These are phyloP conservation scores for Buphagus erythrorhynchus DNA, from an alignment of 2,797 vertebrate species.

Conservation along the genomic window DNA sequence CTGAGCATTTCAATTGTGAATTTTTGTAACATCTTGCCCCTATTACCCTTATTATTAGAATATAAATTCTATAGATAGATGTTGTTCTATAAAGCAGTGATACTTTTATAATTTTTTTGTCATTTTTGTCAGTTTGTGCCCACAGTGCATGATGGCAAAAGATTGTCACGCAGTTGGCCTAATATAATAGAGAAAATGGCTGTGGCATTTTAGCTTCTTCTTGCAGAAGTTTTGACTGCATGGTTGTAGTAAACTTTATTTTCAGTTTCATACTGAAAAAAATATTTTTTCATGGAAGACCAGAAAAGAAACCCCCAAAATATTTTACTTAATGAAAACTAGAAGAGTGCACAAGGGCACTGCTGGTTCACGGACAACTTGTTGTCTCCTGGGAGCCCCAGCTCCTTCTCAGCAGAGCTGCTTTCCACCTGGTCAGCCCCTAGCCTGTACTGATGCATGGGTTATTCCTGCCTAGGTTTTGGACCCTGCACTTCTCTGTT, in stretches of 20 bases:
- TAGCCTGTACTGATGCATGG: background rate
- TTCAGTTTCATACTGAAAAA: background rate
- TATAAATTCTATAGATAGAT: background rate
- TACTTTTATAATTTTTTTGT: background rate
- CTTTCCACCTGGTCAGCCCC: background rate
- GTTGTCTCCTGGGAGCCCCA: fast-evolving
- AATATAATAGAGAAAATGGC: background rate
- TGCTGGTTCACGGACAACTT: background rate
- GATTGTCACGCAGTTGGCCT: background rate
- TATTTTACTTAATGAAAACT: background rate
- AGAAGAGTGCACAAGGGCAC: background rate
- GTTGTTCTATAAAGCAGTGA: background rate
- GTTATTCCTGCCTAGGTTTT: background rate
- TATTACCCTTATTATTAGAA: background rate
- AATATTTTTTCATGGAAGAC: background rate
- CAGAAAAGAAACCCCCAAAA: fast-evolving
- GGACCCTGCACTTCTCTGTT: background rate
- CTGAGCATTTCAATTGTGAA: background rate
- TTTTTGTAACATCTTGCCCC: background rate
- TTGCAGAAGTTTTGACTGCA: background rate
- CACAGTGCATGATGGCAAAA: background rate
- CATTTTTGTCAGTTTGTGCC: background rate
- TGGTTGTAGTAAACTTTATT: background rate
- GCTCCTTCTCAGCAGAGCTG: background rate
- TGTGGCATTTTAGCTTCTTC: background rate